Evolutionary conservation across 2,888 invertebrate genomes (phyloP).

Genomic region (Pollenia angustigena): DNA sequence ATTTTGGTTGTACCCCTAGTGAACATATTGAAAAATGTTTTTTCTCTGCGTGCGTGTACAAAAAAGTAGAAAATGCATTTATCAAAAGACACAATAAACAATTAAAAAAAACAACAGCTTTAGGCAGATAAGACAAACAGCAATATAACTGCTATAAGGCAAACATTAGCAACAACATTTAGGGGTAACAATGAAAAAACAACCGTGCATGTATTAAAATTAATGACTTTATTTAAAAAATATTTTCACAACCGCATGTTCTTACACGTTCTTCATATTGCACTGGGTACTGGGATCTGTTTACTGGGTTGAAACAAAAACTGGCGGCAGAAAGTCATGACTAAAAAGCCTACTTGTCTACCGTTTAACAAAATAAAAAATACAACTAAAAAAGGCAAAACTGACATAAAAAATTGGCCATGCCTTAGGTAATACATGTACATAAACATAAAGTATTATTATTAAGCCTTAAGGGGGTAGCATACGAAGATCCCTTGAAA

Average conservation of each 20-base stretch:
- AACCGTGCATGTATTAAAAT: conserved; percentile 9
- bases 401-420: conserved; percentile 41
- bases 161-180: background rate
- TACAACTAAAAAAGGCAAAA: background rate
- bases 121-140: background rate
- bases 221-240: conserved; percentile 17
- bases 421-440: conserved; percentile 29
- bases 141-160: background rate
- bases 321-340: conserved; percentile 6
- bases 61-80: background rate
- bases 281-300: background rate
- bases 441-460: conserved; percentile 5
- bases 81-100: background rate
- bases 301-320: background rate
- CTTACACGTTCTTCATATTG: background rate
- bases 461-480: background rate
- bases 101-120: background rate
- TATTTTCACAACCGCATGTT: background rate
- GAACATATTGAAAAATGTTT: too few species aligned
- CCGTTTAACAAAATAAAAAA: conserved; percentile 1
- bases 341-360: conserved; percentile 41
- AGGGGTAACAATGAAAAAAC: background rate
- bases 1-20: too few species aligned
- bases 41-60: background rate
- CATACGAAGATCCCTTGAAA: background rate